Base-by-base conservation (phyloP, 23 tunicate genomes). In the Ascidia mentula region DNA sequence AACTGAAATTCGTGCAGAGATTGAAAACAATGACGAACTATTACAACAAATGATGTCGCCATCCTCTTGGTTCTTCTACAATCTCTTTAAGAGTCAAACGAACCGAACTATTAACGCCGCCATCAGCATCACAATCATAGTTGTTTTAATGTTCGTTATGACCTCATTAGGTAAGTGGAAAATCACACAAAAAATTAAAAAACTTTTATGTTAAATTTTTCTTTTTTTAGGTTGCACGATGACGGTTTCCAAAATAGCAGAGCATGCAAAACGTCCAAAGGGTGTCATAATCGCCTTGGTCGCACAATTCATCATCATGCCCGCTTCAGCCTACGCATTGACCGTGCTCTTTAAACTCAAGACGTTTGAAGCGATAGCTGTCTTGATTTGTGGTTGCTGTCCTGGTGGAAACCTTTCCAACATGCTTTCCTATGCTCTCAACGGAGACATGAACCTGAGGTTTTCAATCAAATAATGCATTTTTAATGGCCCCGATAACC, bases 401-500 rank as follows among this genome's bases (percentile, higher is more conserved):
- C 98, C 98, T 6, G 98, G 98, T 2, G 98, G 98, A 13, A 93
- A 93, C 75, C 77, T 93, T 32, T 93, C 98, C 37, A 93, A 93
- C 83, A 88, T 93, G 89, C 86, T 93, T 0, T 93, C 98, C 31
- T 93, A 89, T 79, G 84, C 98, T 22, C 73, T 93, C 5, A 88
- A 75, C 40, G 98, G 98, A 1, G 98, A 93, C 46, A 93, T 93
- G 98, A 88, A 93, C 40, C 40, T 93, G 69, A 93, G 98, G 98
- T 93, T 31, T 7, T 6, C 26, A 18, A n/a, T n/a, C n/a, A n/a
- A n/a, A n/a, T n/a, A n/a, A n/a, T n/a, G n/a, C n/a, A n/a, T n/a
- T n/a, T n/a, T n/a, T n/a, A n/a, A n/a, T n/a, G n/a, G n/a, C n/a
- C n/a, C n/a, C n/a, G n/a, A n/a, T n/a, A n/a, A n/a, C n/a, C n/a